Conservation (phyloP, 2,888 invertebrate genomes). For the Rhingia rostrata region DNA sequence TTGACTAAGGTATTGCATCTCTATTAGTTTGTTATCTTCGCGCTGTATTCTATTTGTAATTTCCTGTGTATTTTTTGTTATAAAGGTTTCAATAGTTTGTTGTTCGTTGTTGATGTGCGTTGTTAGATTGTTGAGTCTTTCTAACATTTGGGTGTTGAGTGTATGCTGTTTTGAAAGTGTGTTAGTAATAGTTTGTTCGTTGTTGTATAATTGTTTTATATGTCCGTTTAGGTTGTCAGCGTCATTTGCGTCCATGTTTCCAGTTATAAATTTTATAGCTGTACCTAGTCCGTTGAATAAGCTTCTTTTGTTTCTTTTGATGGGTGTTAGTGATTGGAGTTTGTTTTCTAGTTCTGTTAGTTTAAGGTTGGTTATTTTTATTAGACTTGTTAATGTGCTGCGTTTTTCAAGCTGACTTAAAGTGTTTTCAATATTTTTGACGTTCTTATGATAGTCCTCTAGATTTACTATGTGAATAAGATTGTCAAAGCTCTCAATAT, state of each 20-base stretch:
- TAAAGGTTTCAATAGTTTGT: slow-evolving; percentile 11
- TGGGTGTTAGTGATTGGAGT: slow-evolving; percentile 23
- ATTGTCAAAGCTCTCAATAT: not conserved
- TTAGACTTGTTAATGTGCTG: not conserved
- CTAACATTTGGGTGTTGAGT: slow-evolving; percentile 30
- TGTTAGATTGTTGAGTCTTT: slow-evolving; percentile 47
- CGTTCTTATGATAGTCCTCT: not conserved
- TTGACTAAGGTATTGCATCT: slow-evolving; percentile 25
- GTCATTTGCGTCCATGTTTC: slow-evolving; percentile 31
- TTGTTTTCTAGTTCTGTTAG: slow-evolving; percentile 25
- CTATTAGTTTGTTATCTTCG: slow-evolving; percentile 16
- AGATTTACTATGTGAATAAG: slow-evolving; percentile 18
- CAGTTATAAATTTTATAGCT: slow-evolving; percentile 39
- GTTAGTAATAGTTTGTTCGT: slow-evolving; percentile 4
- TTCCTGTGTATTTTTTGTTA: slow-evolving; percentile 20
- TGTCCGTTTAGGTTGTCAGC: slow-evolving; percentile 23
- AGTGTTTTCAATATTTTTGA: slow-evolving; percentile 10
- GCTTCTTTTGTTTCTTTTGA: slow-evolving; percentile 36
- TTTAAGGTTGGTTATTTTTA: slow-evolving; percentile 38
- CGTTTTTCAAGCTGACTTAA: not conserved
- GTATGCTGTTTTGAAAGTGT: slow-evolving; percentile 3
- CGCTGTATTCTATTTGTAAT: slow-evolving; percentile 7
- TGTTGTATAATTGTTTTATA: slow-evolving; percentile 24
- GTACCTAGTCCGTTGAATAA: slow-evolving; percentile 40
- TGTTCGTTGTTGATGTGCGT: slow-evolving; percentile 39